These are phyloP conservation scores for Hydractinia symbiolongicarpus DNA, from an alignment of 30 jellyfish, hydroid and myxozoan genomes.

Conservation along the genomic window DNA sequence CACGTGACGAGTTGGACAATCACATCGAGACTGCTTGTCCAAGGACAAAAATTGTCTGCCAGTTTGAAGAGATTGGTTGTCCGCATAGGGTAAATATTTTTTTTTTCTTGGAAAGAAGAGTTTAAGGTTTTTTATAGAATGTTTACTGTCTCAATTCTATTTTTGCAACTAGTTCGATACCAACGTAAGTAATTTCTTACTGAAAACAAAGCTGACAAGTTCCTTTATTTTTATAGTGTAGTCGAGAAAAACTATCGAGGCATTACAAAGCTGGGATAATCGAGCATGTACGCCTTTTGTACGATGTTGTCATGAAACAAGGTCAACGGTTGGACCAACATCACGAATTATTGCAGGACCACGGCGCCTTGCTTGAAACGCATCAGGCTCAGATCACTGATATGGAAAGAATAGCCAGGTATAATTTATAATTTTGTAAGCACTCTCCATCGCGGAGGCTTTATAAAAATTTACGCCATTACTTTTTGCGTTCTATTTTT, in stretches of 20 bases:
- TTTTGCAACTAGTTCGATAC: no score
- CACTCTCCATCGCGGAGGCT: no score
- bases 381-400: conserved; percentile 85
- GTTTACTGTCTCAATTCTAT: neutral
- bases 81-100: conserved; percentile 68
- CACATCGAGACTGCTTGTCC: conserved; percentile 96
- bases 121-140: neutral
- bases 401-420: conserved; percentile 70
- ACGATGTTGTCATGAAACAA: conserved; percentile 90
- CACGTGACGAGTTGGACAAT: conserved; percentile 81
- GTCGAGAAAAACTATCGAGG: conserved; percentile 83
- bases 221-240: conserved; percentile 43
- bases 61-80: conserved; percentile 92
- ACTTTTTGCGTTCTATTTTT: neutral
- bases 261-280: conserved; percentile 94
- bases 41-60: conserved; percentile 90
- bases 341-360: conserved; percentile 89
- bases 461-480: no score
- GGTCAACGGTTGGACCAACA: conserved; percentile 78
- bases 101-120: neutral
- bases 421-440: neutral
- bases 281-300: conserved; percentile 90
- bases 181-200: neutral
- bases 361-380: conserved; percentile 74
- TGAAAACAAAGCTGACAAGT: neutral